phyloP scores from a whole-genome alignment of 2,113 vertebrate genomes.

The Rafetus swinhoei region DNA sequence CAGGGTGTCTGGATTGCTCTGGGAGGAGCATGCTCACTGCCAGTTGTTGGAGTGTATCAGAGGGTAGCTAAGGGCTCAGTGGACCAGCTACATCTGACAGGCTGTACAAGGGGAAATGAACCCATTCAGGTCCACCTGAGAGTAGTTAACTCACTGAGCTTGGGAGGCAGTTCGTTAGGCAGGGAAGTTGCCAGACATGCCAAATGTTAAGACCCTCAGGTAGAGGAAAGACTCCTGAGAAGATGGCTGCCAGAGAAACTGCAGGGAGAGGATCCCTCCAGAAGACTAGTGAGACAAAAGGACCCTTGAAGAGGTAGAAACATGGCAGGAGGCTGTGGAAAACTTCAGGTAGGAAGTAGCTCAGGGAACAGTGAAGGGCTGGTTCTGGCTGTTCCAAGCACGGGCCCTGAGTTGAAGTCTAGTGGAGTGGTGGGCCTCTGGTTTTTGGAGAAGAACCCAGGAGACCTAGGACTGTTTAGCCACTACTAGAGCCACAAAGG shows the following conservation, averaged over 20 bases:
- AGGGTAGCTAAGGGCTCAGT: not conserved
- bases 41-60: not conserved
- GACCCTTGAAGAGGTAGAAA: not conserved
- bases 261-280: not conserved
- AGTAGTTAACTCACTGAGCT: not conserved
- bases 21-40: not conserved
- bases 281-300: not conserved
- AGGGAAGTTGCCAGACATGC: not conserved
- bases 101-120: not conserved
- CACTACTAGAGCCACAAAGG: not conserved
- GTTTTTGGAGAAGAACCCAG: not conserved
- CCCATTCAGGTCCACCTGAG: not conserved
- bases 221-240: not conserved
- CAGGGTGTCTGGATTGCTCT: not conserved
- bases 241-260: not conserved
- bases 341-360: not conserved
- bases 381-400: not conserved
- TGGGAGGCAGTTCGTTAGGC: not conserved
- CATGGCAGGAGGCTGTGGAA: not conserved
- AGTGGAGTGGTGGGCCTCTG: not conserved
- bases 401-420: not conserved
- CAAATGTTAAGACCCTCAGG: not conserved
- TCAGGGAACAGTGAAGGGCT: not conserved
- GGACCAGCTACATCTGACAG: not conserved
- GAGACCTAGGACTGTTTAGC: not conserved